phyloP scores from a whole-genome alignment of 1,140 invertebrate genomes.

The Arctopsyche grandis region DNA sequence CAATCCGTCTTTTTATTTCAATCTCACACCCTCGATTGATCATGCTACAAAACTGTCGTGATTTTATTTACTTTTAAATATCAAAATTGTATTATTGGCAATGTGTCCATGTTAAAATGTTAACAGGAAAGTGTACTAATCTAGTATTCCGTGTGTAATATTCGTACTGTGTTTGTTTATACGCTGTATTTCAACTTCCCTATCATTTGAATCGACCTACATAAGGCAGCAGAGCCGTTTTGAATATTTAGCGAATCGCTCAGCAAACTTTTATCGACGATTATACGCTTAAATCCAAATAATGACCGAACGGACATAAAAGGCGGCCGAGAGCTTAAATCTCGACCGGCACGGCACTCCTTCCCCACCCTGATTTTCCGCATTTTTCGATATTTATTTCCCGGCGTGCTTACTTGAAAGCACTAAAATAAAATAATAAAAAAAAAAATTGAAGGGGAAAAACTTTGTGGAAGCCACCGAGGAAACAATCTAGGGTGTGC shows the following conservation, averaged over 20 bases:
- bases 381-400: constrained; percentile 18
- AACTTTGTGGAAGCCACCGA: background rate
- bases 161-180: no score
- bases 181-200: no score
- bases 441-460: background rate
- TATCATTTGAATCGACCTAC: no score
- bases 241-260: constrained; percentile 30
- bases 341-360: background rate
- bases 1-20: no score
- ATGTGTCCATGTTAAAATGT: no score
- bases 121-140: no score
- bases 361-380: background rate
- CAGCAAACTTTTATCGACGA: constrained; percentile 33
- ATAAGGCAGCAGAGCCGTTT: background rate
- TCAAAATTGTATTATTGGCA: no score
- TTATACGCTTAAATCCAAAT: constrained; percentile 30
- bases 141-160: no score
- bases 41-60: no score
- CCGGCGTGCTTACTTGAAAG: background rate
- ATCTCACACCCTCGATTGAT: no score
- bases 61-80: no score
- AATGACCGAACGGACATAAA: constrained; percentile 23
- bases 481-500: constrained; percentile 15
- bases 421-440: background rate
- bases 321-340: constrained; percentile 16